Conservation (phyloP, 2,888 invertebrate genomes). For the Agriotes lineatus region DNA sequence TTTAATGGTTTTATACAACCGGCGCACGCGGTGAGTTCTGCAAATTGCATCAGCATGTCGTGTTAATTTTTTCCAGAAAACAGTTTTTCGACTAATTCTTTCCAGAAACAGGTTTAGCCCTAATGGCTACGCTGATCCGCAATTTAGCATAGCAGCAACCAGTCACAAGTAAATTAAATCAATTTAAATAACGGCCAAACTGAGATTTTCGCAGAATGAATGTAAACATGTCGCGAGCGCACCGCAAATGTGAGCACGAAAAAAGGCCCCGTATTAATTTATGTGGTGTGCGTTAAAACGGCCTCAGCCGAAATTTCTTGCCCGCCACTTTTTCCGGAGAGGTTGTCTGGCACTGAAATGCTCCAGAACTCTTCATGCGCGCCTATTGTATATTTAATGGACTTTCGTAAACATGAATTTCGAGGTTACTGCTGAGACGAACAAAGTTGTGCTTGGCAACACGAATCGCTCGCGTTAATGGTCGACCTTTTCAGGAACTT, state of each 20-base stretch:
- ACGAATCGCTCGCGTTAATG: too few species aligned
- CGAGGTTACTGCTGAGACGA: neutral
- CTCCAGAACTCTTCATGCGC: neutral
- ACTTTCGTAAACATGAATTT: slow-evolving; percentile 10
- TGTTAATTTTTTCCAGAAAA: too few species aligned
- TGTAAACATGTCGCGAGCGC: slow-evolving; percentile 20
- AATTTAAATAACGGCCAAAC: slow-evolving; percentile 21
- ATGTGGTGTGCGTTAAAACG: slow-evolving; percentile 20
- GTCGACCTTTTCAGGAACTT: too few species aligned
- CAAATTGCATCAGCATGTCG: too few species aligned
- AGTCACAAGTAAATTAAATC: slow-evolving; percentile 20
- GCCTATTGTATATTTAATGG: slow-evolving; percentile 6
- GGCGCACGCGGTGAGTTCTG: too few species aligned
- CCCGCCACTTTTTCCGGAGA: too few species aligned
- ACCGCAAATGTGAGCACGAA: slow-evolving; percentile 4
- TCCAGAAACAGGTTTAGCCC: too few species aligned
- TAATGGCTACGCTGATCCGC: too few species aligned
- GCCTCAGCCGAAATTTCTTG: too few species aligned
- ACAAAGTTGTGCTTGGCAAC: neutral
- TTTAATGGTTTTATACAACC: too few species aligned
- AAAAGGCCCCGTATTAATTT: slow-evolving; percentile 12
- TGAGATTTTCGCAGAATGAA: slow-evolving; percentile 26
- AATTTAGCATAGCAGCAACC: neutral
- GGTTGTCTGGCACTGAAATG: too few species aligned
- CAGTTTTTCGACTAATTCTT: too few species aligned